Conservation (phyloP, 1,140 invertebrate species). For the Whitmania pigra region DNA sequence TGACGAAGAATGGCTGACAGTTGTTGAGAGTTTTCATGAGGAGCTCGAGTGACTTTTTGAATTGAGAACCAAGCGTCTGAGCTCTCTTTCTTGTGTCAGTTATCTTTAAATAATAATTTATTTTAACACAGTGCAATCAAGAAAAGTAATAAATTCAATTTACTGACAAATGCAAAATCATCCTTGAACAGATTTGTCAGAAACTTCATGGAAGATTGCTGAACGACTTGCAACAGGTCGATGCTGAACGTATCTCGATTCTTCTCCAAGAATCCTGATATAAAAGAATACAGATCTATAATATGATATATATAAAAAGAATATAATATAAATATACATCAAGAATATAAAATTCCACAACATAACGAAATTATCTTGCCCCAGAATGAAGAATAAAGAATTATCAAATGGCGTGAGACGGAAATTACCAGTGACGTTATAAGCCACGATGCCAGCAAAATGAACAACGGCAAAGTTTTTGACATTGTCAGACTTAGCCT, state of each 20-base stretch:
- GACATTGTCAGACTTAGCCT: constrained; percentile 91
- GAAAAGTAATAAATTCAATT: too few relatives aligned
- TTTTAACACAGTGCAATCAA: too few relatives aligned
- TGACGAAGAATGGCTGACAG: constrained; percentile 94
- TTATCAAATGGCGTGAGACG: neutral
- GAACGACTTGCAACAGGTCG: constrained; percentile 73
- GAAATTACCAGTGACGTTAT: constrained; percentile 59
- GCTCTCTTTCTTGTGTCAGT: constrained; percentile 54
- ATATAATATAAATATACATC: too few relatives aligned
- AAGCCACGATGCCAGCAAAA: constrained; percentile 94
- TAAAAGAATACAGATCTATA: too few relatives aligned
- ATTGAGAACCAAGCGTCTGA: constrained; percentile 86
- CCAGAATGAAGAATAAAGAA: neutral
- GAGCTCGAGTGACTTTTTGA: constrained; percentile 86
- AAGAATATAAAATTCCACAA: constrained; percentile 6
- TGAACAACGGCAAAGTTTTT: constrained; percentile 91
- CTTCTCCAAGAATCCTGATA: constrained; percentile 78
- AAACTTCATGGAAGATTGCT: constrained; percentile 55
- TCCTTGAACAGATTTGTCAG: constrained; percentile 22
- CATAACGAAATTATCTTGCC: neutral
- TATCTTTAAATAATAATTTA: neutral
- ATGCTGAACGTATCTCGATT: constrained; percentile 93
- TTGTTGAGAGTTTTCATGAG: constrained; percentile 85
- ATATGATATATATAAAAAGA: too few relatives aligned
- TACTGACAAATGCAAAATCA: constrained; percentile 15